Percentiles rank a stretch among this genome's conserved stretches.
Conservation (phyloP, 2,113 vertebrate species). For the Misgurnus anguillicaudatus region DNA sequence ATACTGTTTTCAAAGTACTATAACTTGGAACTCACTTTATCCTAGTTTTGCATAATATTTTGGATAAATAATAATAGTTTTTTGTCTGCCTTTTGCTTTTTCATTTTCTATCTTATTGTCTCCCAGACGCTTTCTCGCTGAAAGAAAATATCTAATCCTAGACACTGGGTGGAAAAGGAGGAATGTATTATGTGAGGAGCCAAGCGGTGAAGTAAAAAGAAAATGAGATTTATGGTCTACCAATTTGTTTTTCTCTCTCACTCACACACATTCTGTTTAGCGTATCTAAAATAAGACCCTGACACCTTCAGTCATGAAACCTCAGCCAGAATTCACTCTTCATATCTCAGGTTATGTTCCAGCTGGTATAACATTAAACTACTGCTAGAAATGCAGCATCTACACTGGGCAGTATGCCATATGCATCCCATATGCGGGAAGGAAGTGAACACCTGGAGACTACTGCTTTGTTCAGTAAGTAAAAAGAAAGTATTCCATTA, state of each 20-base stretch:
- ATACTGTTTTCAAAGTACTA: constrained; percentile 44
- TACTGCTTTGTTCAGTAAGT: too few relatives aligned
- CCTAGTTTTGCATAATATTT: neutral
- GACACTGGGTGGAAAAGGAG: neutral
- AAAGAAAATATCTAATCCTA: constrained; percentile 20
- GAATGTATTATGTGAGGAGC: neutral
- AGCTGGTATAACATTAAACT: neutral
- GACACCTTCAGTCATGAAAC: neutral
- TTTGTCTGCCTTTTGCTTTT: neutral
- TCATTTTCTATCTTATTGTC: neutral
- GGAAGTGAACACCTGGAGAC: too few relatives aligned
- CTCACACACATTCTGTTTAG: neutral
- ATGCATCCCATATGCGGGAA: too few relatives aligned
- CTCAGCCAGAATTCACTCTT: neutral
- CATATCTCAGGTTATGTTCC: neutral
- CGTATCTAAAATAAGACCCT: constrained; percentile 11
- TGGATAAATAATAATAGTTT: neutral
- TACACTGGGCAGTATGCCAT: too few relatives aligned
- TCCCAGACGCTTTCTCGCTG: constrained; percentile 3
- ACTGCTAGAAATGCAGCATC: neutral
- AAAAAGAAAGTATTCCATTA: too few relatives aligned
- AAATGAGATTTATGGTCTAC: constrained; percentile 19
- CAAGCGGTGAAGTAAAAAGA: neutral
- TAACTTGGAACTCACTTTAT: neutral
- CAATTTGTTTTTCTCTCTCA: neutral